Conservation (phyloP, 2,113 vertebrate genomes). For the Gorsachius goisagi region DNA sequence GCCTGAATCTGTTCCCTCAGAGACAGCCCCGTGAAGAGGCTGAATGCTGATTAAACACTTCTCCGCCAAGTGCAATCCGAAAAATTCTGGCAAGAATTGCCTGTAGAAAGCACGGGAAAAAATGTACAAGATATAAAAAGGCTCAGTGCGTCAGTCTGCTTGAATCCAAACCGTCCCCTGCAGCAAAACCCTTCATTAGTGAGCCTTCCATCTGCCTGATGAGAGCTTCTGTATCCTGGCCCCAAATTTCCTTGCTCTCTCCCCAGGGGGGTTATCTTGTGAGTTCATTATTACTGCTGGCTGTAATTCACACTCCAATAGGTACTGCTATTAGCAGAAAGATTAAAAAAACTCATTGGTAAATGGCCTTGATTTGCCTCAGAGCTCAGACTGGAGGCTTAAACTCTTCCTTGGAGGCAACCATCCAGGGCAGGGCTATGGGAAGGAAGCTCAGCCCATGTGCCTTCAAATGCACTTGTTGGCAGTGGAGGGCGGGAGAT, state of each 20-base stretch:
- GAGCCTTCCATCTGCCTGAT: neutral
- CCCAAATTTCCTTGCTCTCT: neutral
- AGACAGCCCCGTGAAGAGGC: neutral
- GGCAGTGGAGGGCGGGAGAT: neutral
- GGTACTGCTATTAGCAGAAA: neutral
- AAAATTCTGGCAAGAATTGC: neutral
- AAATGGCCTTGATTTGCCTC: neutral
- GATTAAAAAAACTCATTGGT: neutral
- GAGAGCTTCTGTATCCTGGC: slow-evolving; percentile 13
- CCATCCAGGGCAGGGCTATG: neutral
- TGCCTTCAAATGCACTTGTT: neutral
- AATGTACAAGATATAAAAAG: neutral
- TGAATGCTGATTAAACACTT: slow-evolving; percentile 1
- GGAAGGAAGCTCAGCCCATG: neutral
- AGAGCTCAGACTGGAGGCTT: neutral
- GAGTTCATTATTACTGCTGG: neutral
- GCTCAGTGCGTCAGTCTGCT: neutral
- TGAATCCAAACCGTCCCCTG: neutral
- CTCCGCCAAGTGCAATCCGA: neutral
- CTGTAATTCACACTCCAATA: neutral
- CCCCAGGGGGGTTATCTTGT: neutral
- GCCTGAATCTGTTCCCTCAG: neutral
- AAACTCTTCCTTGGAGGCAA: neutral
- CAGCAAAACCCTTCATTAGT: neutral
- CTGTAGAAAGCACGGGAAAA: neutral